Percentiles rank a stretch among this genome's conserved stretches.
Evolutionary conservation across 2,113 vertebrate species (phyloP).

Genomic region (Canis aureus): DNA sequence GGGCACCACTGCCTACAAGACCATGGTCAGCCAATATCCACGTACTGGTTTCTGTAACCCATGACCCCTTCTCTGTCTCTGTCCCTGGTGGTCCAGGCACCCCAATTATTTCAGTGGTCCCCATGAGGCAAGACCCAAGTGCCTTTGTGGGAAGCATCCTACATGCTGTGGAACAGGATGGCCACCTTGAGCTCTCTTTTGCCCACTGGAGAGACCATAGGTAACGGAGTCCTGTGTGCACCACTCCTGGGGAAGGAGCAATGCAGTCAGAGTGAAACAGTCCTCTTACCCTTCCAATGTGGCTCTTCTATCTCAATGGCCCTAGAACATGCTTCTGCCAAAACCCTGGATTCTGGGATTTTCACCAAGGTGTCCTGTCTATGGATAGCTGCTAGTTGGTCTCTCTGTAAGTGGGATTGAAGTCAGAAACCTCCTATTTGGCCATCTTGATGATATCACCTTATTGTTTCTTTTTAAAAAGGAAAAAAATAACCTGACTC

Average conservation of each 20-base stretch:
- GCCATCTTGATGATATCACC: neutral
- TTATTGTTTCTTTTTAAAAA: constrained; percentile 20
- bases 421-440: neutral
- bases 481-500: neutral
- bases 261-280: neutral
- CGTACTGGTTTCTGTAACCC: neutral
- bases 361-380: neutral
- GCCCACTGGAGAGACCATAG: neutral
- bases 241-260: too few species aligned
- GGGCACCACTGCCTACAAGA: neutral
- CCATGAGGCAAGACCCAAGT: neutral
- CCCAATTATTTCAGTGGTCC: neutral
- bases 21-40: neutral
- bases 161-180: neutral
- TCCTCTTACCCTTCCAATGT: neutral
- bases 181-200: neutral
- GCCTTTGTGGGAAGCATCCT: neutral
- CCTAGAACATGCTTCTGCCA: neutral
- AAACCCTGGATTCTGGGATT: neutral
- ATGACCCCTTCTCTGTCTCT: neutral
- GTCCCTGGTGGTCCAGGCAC: neutral
- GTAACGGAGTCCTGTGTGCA: neutral
- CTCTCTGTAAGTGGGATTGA: neutral
- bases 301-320: neutral
- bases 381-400: neutral